Conservation (phyloP, 2,888 invertebrate species). For the Xanthostigma xanthostigma region DNA sequence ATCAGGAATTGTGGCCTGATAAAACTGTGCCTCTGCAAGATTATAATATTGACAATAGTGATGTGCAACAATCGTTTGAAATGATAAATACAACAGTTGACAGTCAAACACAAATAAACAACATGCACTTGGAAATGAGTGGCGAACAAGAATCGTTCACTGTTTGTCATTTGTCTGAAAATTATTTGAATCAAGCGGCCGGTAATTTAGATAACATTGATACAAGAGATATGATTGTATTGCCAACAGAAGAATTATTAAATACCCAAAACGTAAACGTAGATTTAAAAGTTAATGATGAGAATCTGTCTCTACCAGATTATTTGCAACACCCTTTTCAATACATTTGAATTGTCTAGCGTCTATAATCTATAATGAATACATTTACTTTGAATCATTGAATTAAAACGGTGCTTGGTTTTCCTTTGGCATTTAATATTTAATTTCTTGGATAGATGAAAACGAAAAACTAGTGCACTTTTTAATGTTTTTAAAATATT, state of each 20-base stretch:
- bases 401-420: no score
- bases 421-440: no score
- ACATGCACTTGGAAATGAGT: not conserved
- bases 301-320: not conserved
- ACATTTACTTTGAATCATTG: not conserved
- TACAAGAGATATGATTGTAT: constrained; percentile 2
- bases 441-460: no score
- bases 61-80: no score
- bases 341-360: not conserved
- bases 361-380: not conserved
- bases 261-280: not conserved
- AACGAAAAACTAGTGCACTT: no score
- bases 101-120: not conserved
- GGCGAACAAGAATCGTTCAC: not conserved
- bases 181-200: not conserved
- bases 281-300: not conserved
- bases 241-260: not conserved
- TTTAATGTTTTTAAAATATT: no score
- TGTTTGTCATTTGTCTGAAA: not conserved
- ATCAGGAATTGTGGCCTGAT: constrained; percentile 3
- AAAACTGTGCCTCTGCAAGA: not conserved
- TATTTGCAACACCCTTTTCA: constrained; percentile 1
- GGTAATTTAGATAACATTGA: constrained; percentile 5
- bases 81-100: no score
- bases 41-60: not conserved